phyloP scores from a whole-genome alignment of 2,888 invertebrate genomes.

The Noctuana brunneofusca region DNA sequence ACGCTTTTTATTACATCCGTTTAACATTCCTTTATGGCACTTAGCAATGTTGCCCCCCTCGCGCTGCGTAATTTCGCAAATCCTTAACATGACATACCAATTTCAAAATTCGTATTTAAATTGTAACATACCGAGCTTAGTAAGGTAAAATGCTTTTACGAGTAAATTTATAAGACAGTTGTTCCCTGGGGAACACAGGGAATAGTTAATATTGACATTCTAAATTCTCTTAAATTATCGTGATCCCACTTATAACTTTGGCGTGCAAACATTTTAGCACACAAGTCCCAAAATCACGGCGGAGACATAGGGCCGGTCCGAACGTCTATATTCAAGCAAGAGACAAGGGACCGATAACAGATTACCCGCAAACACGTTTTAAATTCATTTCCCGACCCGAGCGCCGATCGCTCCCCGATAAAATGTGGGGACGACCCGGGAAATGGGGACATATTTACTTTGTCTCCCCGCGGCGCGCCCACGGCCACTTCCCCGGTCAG shows the following conservation, averaged over 20 bases:
- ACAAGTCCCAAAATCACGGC: constrained; percentile 63
- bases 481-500: constrained; percentile 78
- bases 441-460: constrained; percentile 81
- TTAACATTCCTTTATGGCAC: constrained; percentile 39
- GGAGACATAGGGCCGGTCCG: constrained; percentile 65
- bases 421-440: constrained; percentile 79
- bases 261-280: constrained; percentile 39
- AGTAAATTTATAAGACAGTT: background rate
- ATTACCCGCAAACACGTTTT: constrained; percentile 84
- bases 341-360: constrained; percentile 83
- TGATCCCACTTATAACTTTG: constrained; percentile 29
- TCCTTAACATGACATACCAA: constrained; percentile 11
- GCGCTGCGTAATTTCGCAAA: constrained; percentile 12
- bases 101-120: constrained; percentile 12
- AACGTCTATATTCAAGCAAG: constrained; percentile 78
- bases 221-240: constrained; percentile 22
- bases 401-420: constrained; percentile 81
- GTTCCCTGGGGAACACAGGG: background rate
- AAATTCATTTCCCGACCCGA: constrained; percentile 83
- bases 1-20: constrained; percentile 57
- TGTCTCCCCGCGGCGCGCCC: constrained; percentile 73
- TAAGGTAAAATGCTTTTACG: background rate
- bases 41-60: constrained; percentile 15
- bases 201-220: constrained; percentile 17
- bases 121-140: background rate